A percentile compares a stretch with the other conserved stretches of the same genome.
phyloP scores from a whole-genome alignment of 2,888 invertebrate genomes.

The Eupithecia tripunctaria region DNA sequence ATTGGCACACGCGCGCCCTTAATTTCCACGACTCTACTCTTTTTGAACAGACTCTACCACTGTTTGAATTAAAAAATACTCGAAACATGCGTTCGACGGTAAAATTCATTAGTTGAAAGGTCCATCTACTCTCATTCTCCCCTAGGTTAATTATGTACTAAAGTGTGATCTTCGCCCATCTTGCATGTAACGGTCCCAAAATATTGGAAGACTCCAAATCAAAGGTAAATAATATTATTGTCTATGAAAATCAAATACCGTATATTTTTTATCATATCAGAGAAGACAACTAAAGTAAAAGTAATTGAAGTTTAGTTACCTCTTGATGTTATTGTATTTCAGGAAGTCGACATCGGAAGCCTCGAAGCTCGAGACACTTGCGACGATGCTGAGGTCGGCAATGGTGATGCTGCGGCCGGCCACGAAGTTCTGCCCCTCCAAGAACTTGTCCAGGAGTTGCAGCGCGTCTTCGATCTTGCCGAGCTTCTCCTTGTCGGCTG shows the following conservation, averaged over 20 bases:
- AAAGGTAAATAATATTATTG: not conserved
- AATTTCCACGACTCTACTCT: too few relatives aligned
- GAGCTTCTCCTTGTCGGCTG: slow-evolving; percentile 87
- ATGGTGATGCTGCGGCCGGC: slow-evolving; percentile 90
- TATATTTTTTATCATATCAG: too few relatives aligned
- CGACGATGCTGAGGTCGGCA: slow-evolving; percentile 89
- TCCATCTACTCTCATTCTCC: not conserved
- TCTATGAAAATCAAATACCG: too few relatives aligned
- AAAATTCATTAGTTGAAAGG: not conserved
- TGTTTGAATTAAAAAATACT: too few relatives aligned
- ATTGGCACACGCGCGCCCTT: too few relatives aligned
- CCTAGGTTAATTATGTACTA: not conserved
- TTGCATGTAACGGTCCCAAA: not conserved
- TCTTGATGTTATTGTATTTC: slow-evolving; percentile 87
- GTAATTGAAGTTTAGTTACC: slow-evolving; percentile 52
- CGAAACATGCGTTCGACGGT: not conserved
- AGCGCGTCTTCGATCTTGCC: slow-evolving; percentile 88
- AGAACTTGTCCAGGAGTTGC: slow-evolving; percentile 88
- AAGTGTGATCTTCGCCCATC: not conserved
- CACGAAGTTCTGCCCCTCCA: slow-evolving; percentile 88
- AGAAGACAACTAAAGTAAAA: not conserved
- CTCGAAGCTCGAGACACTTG: slow-evolving; percentile 88
- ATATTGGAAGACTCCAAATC: slow-evolving; percentile 6
- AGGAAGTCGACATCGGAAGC: slow-evolving; percentile 87
- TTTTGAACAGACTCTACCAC: too few relatives aligned